Base-by-base conservation (phyloP, 1,140 invertebrate genomes). In the Bombus affinis region DNA sequence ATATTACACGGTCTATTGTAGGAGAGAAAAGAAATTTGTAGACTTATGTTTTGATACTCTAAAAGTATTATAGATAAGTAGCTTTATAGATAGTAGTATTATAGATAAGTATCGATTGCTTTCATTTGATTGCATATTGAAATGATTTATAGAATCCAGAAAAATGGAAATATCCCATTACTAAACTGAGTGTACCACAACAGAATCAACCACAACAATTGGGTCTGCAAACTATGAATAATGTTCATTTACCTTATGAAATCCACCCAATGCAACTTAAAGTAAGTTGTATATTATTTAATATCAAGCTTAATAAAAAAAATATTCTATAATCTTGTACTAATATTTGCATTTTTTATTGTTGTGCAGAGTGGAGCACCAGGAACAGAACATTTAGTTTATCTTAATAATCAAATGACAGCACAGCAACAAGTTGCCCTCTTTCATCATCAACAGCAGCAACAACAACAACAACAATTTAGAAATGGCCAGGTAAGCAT, bases 101-200 rank as follows among this genome's bases (percentile, higher is more conserved):
- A 42, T 81, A 75, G 25, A 42, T 32, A 42, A 39, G 25, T 82
- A 77, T 47, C 59, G 42, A 25, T 62, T 65, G 13, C 13, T 53
- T 28, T 44, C 10, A 70, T 65, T 85, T n/a, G 13, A 71, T 70
- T 44, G 44, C n/a, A 68, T 71, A 44, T 37, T 66, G 32, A 86
- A 83, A 79, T 89, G 35, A 65, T 85, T 86, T 85, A 47, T 96
- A 97, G 96, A 97, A 96, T 95, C 96, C 96, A 94, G 96, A 97
- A 93, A 97, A 97, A 95, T 97, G 97, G 97, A 97, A 97, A 93
- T 97, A 96, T 94, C 93, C 96, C 93, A 93, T 95, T 92, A 94
- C 93, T 89, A 96, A 95, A 91, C 93, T 94, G 86, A 94, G 89
- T 92, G 95, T 96, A 90, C 95, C 96, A 72, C 96, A 96, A 92